Percentiles rank a stretch among this genome's conserved stretches.
Evolutionary conservation across 2,113 vertebrate genomes (phyloP).

Genomic region (Polyodon spathula): DNA sequence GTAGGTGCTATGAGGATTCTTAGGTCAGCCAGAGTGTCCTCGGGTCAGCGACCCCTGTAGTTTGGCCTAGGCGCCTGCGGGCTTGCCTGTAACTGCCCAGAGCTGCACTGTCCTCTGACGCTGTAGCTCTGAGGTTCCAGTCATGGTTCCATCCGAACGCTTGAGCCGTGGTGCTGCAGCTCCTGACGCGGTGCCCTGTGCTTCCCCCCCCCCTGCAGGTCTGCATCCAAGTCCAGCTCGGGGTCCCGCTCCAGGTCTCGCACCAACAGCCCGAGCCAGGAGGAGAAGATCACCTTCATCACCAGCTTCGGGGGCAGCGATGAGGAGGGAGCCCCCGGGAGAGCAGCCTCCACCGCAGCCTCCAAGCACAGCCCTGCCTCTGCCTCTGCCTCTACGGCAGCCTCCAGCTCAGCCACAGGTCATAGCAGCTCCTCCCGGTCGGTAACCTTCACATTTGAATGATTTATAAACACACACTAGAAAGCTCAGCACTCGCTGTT

Average conservation of each 20-base stretch:
- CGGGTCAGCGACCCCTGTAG: too few species aligned
- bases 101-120: too few species aligned
- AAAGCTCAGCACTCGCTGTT: too few species aligned
- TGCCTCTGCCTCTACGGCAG: constrained; percentile 43
- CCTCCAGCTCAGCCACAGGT: constrained; percentile 65
- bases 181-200: background rate
- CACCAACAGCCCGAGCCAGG: constrained; percentile 60
- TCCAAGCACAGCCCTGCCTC: constrained; percentile 42
- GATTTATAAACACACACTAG: too few species aligned
- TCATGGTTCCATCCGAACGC: too few species aligned
- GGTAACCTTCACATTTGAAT: constrained; percentile 70
- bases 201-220: constrained; percentile 33
- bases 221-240: constrained; percentile 75
- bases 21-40: too few species aligned
- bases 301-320: constrained; percentile 92
- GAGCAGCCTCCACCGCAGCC: constrained; percentile 33
- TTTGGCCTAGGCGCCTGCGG: too few species aligned
- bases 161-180: too few species aligned
- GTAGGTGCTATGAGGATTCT: too few species aligned
- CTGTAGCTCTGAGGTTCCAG: too few species aligned
- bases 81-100: too few species aligned
- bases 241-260: constrained; percentile 74
- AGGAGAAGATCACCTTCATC: constrained; percentile 94
- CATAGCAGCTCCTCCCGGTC: constrained; percentile 92
- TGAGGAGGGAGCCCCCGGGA: constrained; percentile 59